Conservation (phyloP, 2,113 vertebrate genomes). For the Pogona vitticeps region DNA sequence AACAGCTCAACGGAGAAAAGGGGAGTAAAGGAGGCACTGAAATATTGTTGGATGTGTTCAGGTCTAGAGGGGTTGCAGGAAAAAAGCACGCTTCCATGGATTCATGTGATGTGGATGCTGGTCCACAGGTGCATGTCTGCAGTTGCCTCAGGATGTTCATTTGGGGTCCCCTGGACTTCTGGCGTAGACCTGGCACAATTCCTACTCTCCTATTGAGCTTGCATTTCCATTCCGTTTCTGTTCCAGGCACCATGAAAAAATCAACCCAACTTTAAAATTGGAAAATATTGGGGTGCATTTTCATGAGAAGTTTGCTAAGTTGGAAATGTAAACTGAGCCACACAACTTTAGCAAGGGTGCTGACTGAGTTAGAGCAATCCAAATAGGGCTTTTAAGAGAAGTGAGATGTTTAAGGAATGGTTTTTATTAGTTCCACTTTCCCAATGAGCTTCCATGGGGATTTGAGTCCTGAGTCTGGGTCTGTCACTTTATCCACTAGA, state of each 20-base stretch:
- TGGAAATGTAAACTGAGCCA: background rate
- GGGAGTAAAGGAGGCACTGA: background rate
- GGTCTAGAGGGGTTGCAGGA: background rate
- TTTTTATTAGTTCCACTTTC: too few species aligned
- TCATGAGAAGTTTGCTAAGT: background rate
- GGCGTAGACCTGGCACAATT: background rate
- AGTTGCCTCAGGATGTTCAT: background rate
- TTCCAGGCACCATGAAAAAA: constrained; percentile 2
- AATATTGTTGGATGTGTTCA: background rate
- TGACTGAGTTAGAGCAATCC: too few species aligned
- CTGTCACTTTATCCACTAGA: too few species aligned
- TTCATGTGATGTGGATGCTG: background rate
- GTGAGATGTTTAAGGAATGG: too few species aligned
- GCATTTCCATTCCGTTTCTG: constrained; percentile 17
- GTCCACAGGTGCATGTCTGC: too few species aligned
- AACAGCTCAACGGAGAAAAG: background rate
- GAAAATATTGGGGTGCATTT: background rate
- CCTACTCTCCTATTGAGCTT: background rate
- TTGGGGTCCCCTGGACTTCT: background rate
- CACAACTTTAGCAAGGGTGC: too few species aligned
- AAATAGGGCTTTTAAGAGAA: too few species aligned
- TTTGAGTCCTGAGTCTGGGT: too few species aligned
- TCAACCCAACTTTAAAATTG: constrained; percentile 12
- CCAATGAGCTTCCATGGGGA: too few species aligned
- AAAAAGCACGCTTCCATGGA: background rate